Conservation (phyloP, 2,113 vertebrate species). For the Hippopotamus amphibius region DNA sequence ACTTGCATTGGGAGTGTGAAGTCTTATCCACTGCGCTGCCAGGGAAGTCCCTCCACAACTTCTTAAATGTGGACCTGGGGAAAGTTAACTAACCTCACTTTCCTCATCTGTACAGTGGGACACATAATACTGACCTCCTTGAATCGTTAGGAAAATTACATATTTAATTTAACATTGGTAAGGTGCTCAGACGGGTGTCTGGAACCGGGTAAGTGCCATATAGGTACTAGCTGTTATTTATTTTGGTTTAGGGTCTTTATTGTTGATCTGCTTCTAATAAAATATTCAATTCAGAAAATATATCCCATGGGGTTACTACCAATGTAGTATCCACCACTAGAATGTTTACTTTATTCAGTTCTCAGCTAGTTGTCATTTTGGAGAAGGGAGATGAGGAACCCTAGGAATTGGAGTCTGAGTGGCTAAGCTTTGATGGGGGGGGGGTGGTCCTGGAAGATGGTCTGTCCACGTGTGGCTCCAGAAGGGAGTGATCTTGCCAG, state of each 20-base stretch:
- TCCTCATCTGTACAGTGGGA: not conserved
- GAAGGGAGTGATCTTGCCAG: not conserved
- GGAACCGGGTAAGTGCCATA: not conserved
- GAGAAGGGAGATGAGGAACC: not conserved
- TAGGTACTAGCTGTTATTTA: not conserved
- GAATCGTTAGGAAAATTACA: not conserved
- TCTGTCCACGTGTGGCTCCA: rapidly evolving
- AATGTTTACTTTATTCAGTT: not conserved
- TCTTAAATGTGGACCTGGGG: not conserved
- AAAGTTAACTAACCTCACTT: not conserved
- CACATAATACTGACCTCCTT: not conserved
- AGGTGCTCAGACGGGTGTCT: not conserved
- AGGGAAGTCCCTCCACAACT: not conserved
- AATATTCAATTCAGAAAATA: not conserved
- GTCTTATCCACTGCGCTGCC: too few relatives aligned
- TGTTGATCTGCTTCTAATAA: not conserved
- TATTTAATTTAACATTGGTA: not conserved
- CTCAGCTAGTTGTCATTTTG: not conserved
- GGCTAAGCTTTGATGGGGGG: rapidly evolving
- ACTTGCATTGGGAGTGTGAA: too few relatives aligned
- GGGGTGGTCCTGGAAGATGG: rapidly evolving
- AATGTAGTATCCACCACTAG: not conserved
- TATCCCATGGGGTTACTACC: not conserved
- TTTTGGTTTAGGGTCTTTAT: not conserved
- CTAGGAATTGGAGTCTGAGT: too few relatives aligned